Percentiles rank a stretch among this genome's conserved stretches.
These are phyloP conservation scores for Tenualosa thibaudeaui DNA, from an alignment of 2,797 vertebrate genomes.

Conservation along the genomic window DNA sequence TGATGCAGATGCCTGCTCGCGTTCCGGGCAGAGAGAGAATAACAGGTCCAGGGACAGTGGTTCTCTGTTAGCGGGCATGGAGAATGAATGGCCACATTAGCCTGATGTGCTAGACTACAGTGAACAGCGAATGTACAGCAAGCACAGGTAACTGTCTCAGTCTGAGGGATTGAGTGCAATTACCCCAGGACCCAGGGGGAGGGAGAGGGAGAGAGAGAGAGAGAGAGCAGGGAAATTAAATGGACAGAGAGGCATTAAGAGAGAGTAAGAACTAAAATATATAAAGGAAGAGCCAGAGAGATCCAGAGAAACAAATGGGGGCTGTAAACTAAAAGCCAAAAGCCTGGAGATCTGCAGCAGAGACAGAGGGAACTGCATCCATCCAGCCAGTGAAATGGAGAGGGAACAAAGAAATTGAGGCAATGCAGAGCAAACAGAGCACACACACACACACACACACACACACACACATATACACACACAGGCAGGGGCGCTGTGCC, in stretches of 20 bases:
- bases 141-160: not conserved
- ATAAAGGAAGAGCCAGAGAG: not conserved
- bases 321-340: not conserved
- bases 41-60: not conserved
- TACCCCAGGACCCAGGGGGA: not conserved
- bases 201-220: not conserved
- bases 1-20: not conserved
- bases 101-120: not conserved
- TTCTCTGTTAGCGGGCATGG: not conserved
- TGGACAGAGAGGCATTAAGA: not conserved
- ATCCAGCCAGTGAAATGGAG: not conserved
- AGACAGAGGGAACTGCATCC: not conserved
- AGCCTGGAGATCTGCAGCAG: not conserved
- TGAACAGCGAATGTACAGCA: not conserved
- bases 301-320: constrained; percentile 44
- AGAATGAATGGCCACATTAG: not conserved
- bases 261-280: not conserved
- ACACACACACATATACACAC: not conserved
- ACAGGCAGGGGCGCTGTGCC: too few relatives aligned
- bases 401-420: not conserved
- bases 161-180: not conserved
- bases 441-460: not conserved
- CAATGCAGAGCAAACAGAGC: not conserved
- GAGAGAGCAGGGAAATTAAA: not conserved
- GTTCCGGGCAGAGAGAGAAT: not conserved